Base-by-base conservation (phyloP, 2,888 invertebrate species). In the Boloria euphrosyne region DNA sequence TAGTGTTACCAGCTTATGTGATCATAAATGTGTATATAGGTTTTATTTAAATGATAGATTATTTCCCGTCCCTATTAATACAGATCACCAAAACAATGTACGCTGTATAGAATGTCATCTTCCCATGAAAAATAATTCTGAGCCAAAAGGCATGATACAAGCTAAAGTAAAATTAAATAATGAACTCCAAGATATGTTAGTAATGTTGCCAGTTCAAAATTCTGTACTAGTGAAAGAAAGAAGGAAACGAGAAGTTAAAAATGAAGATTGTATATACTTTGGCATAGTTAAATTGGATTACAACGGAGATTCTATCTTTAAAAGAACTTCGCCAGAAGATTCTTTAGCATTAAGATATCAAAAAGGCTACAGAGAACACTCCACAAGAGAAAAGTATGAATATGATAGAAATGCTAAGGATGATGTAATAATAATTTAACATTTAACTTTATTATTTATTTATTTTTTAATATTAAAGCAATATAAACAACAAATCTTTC, bases 31-130 rank as follows among this genome's bases (percentile, higher is more conserved):
- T 62, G 79, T 92, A 0, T 93, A 94, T 69, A 89, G 93, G 59
- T 94, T 93, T 70, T 85, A 90, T 74, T 78, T 94, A 14, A 94
- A 94, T 68, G 93, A 94, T 5, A 81, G 94, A 60, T 77, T 94
- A 13, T 93, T 94, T 70, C 93, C 94, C 0, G 91, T 93, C 16
- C 91, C 93, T 0, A 70, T 93, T 13, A 88, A 87, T 52, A 76
- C 81, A 13, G 93, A 93, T 65, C 80, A 85, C 47, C 83, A 86
- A 43, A 87, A 92, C 10, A 85, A 79, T 46, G 88, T 93, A 13
- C 78, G 93, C 31, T 94, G 93, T 72, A 83, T 86, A 0, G 87
- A 93, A 72, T 94, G 94, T 63, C 84, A 87, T 54, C 80, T 93
- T 17, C 93, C 93, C 0, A 77, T 87, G 73, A 68, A 78, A 17